A percentile compares a stretch with the other conserved stretches of the same genome.
phyloP scores from a whole-genome alignment of 2,888 invertebrate genomes.

The Andrena praecox region DNA sequence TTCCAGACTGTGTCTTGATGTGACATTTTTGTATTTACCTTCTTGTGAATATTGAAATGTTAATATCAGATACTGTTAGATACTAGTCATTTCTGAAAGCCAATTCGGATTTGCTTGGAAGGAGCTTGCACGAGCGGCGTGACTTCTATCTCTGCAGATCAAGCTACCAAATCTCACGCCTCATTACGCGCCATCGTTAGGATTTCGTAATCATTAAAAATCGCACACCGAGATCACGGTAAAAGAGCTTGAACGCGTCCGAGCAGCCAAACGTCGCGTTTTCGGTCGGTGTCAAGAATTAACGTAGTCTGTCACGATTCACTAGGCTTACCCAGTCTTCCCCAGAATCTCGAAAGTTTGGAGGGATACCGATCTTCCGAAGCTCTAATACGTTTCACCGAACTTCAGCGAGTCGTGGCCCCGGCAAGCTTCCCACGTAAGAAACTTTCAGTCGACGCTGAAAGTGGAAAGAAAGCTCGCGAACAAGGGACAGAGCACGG shows the following conservation, averaged over 20 bases:
- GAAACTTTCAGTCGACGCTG: conserved; percentile 29
- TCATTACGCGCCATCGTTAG: too few species aligned
- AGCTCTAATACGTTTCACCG: conserved; percentile 20
- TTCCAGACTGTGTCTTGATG: too few species aligned
- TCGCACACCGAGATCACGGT: background rate
- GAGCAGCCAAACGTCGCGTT: background rate
- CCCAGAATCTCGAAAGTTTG: background rate
- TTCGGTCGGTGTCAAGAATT: background rate
- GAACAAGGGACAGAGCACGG: conserved; percentile 16
- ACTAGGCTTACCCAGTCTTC: background rate
- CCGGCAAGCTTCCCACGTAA: background rate
- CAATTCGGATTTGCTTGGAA: too few species aligned
- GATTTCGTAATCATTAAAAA: too few species aligned
- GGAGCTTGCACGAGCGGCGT: too few species aligned
- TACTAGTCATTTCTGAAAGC: too few species aligned
- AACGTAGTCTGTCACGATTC: conserved; percentile 16
- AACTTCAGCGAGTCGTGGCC: conserved; percentile 23
- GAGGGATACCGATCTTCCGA: conserved; percentile 18
- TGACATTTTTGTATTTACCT: too few species aligned
- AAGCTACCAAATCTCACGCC: too few species aligned
- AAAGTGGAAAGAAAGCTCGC: conserved; percentile 32
- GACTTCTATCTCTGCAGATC: too few species aligned
- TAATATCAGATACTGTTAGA: too few species aligned
- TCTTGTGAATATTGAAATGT: too few species aligned
- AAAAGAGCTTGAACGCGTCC: background rate